phyloP scores from a whole-genome alignment of 2,113 vertebrate species.

The Mustelus asterias region DNA sequence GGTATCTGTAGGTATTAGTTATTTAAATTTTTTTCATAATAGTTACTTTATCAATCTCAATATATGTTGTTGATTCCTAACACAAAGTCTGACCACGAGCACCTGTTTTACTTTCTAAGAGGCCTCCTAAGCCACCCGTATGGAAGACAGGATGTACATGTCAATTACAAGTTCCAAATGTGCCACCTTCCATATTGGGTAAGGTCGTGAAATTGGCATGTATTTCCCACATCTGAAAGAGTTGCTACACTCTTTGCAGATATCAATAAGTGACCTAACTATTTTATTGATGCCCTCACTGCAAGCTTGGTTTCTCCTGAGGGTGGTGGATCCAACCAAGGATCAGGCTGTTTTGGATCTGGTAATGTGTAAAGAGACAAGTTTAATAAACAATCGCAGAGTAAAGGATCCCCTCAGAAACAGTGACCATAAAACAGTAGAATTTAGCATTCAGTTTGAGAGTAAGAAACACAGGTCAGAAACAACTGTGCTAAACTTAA shows the following conservation, averaged over 20 bases:
- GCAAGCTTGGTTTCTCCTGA: not conserved
- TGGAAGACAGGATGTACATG: not conserved
- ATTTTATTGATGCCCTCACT: not conserved
- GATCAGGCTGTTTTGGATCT: too few relatives aligned
- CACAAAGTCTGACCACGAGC: not conserved
- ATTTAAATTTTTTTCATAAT: not conserved
- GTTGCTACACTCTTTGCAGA: not conserved
- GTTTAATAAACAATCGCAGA: too few relatives aligned
- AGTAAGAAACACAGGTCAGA: too few relatives aligned
- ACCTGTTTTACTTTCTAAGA: not conserved
- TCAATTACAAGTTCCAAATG: not conserved
- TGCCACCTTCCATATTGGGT: not conserved
- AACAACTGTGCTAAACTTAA: too few relatives aligned
- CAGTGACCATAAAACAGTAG: too few relatives aligned
- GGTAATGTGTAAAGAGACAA: too few relatives aligned
- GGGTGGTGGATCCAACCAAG: not conserved
- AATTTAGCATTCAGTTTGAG: too few relatives aligned
- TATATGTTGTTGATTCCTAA: not conserved
- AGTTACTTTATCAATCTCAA: not conserved
- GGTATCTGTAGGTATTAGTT: not conserved
- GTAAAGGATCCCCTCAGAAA: too few relatives aligned
- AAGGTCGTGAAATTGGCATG: not conserved
- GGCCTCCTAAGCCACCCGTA: not conserved
- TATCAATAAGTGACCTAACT: not conserved
- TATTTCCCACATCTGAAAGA: not conserved